Evolutionary conservation across 2,888 invertebrate species (phyloP), one percentile per base, ranked within the genome.

Genomic region (Hirtodrosophila cameraria): DNA sequence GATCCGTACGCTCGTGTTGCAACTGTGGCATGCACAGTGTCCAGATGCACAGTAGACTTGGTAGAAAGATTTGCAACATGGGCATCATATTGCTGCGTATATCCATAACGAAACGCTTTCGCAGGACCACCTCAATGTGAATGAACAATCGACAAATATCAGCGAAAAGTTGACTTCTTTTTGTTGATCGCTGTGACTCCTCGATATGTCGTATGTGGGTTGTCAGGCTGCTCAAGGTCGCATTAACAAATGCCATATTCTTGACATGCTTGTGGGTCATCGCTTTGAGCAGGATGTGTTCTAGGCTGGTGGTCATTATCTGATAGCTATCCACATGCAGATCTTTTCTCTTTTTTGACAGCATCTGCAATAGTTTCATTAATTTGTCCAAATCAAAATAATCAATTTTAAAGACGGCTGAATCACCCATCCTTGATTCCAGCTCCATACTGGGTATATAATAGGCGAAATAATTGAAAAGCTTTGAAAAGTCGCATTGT

Each of bases 251-350:
- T 0, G 9, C 38, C 1, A 11, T 9, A 2, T 0, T 20, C 11
- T 11, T 45, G 13, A 4, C 7, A 8, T 39, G 35, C 5, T 30
- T 20, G 8, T 42, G 15, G 28, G 9, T 36, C 33, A 50, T 27
- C 8, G 43, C 48, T 39, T 93, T 94, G 92, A 95, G 39, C 11
- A 67, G 95, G 0, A 97, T 95, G 90, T 96, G 96, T 90, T 97
- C 96, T 89, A 97, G 92, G 0, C 95, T 95, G 1, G 96, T 96
- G 3, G 96, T 93, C 3, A 94, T 93, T 15, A 96, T 93, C 3
- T 96, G 96, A 87, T 95, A 97, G 88, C 95, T 94, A 45, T 93
- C 93, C 53, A 95, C 93, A 11, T 93, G 93, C 13, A 96, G 91
- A 0, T 85, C 86, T 0, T 89, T 86, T 31, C 92, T 92, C 41